These are phyloP conservation scores for Eucriotettix oculatus DNA, from an alignment of 2,888 invertebrate genomes.

Conservation along the genomic window DNA sequence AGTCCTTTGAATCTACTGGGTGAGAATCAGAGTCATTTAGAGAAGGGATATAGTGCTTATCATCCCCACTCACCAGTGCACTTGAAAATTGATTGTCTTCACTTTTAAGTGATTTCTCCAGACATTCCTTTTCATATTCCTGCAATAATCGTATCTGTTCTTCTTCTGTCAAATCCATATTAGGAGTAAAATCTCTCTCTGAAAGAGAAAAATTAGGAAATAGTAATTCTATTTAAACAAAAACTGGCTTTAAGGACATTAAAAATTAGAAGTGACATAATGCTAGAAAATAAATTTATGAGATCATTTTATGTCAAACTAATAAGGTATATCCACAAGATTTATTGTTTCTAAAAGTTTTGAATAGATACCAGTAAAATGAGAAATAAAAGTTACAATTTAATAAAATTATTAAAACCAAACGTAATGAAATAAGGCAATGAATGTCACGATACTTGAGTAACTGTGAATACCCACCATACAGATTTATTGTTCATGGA, in stretches of 20 bases:
- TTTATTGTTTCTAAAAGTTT: too few species aligned
- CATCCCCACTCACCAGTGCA: not conserved
- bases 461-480: too few species aligned
- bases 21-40: too few species aligned
- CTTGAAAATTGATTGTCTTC: not conserved
- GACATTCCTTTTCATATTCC: constrained; percentile 50
- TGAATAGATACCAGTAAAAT: too few species aligned
- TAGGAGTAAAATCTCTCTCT: constrained; percentile 43
- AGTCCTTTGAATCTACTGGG: too few species aligned
- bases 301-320: not conserved
- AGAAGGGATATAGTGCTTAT: not conserved
- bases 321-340: not conserved
- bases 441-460: too few species aligned
- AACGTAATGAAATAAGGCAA: too few species aligned
- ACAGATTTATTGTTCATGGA: too few species aligned
- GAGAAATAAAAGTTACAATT: too few species aligned
- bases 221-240: not conserved
- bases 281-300: not conserved
- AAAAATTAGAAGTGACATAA: not conserved
- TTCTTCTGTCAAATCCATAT: constrained; percentile 52
- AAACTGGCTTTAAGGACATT: not conserved
- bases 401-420: too few species aligned
- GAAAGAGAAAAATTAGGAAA: constrained; percentile 18
- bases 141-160: constrained; percentile 48
- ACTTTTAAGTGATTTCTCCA: constrained; percentile 15